Percentiles rank a stretch among this genome's conserved stretches.
Conservation (phyloP, 2,888 invertebrate genomes). For the Campoplex nolae region DNA sequence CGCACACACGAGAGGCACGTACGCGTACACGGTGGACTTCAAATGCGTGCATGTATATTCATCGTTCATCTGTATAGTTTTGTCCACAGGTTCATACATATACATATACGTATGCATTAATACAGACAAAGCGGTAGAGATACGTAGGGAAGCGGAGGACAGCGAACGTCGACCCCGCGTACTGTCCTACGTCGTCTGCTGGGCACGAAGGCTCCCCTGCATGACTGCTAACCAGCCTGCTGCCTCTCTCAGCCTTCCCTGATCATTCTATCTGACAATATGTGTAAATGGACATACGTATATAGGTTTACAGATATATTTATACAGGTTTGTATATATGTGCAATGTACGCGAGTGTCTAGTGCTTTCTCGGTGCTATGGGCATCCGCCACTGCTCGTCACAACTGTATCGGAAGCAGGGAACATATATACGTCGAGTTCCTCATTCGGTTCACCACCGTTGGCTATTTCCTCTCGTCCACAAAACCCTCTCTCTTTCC, state of each 20-base stretch:
- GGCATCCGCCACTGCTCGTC: conserved; percentile 57
- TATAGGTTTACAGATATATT: background rate
- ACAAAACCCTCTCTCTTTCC: conserved; percentile 17
- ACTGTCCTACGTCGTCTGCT: conserved; percentile 78
- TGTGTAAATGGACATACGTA: conserved; percentile 27
- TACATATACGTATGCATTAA: background rate
- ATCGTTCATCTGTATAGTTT: too few species aligned
- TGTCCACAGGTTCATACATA: background rate
- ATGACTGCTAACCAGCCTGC: conserved; percentile 57
- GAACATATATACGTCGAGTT: conserved; percentile 41
- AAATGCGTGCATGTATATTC: background rate
- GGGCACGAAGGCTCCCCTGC: conserved; percentile 64
- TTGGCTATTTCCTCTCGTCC: conserved; percentile 51
- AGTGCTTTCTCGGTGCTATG: conserved; percentile 54
- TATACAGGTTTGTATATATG: conserved; percentile 5
- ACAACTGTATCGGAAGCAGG: conserved; percentile 64
- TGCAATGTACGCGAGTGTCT: conserved; percentile 45
- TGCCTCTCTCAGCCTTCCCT: conserved; percentile 64
- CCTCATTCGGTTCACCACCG: conserved; percentile 61
- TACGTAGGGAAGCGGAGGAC: conserved; percentile 73
- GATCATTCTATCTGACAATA: conserved; percentile 62
- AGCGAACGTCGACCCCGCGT: conserved; percentile 79
- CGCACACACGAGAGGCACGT: background rate
- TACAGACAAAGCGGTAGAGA: conserved; percentile 66
- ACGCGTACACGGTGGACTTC: too few species aligned